These are phyloP conservation scores for Sialia sialis DNA, from an alignment of 2,113 vertebrate species.

Conservation along the genomic window DNA sequence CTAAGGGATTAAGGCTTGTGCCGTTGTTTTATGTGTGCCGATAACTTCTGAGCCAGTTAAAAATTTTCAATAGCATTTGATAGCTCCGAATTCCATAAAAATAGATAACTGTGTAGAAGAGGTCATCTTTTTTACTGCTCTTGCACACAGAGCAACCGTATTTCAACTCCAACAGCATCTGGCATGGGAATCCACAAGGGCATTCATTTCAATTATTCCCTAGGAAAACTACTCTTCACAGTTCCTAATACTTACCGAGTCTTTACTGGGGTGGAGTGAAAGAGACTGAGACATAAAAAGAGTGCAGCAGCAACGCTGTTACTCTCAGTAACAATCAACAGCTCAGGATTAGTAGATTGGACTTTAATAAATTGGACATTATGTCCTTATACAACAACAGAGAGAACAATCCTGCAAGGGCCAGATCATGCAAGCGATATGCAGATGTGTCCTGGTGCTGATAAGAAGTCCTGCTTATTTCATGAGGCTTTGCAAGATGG, in stretches of 20 bases:
- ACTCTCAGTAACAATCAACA: background rate
- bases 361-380: fast-evolving
- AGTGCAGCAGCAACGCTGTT: fast-evolving
- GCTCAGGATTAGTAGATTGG: background rate
- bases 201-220: background rate
- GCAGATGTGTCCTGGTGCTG: background rate
- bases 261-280: background rate
- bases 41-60: background rate
- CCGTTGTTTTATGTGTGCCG: background rate
- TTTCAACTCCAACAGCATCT: background rate
- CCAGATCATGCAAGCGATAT: background rate
- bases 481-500: background rate
- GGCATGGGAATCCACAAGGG: background rate
- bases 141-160: fast-evolving
- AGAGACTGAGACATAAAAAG: background rate
- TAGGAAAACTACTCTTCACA: background rate
- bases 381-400: fast-evolving
- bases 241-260: background rate
- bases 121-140: background rate
- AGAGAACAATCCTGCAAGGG: background rate
- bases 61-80: background rate
- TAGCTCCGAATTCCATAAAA: background rate
- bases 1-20: background rate
- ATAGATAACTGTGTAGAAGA: background rate
- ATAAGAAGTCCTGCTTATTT: background rate